These are phyloP conservation scores for Leptodactylus fuscus DNA, from an alignment of 2,113 vertebrate species.

Conservation along the genomic window DNA sequence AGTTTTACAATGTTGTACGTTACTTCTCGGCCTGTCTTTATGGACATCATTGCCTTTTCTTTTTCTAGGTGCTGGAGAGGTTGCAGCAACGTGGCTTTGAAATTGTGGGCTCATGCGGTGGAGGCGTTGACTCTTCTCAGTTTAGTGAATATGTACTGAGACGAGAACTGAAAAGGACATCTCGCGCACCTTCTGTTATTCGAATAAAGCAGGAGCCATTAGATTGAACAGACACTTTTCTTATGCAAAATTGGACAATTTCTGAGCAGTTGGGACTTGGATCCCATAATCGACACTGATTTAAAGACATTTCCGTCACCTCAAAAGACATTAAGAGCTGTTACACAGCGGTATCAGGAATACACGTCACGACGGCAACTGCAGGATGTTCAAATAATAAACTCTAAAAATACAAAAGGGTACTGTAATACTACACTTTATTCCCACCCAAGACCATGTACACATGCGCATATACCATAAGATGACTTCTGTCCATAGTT, in stretches of 20 bases:
- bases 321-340: slow-evolving; percentile 54
- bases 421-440: slow-evolving; percentile 56
- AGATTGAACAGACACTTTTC: slow-evolving; percentile 82
- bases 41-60: slow-evolving; percentile 29
- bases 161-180: slow-evolving; percentile 82
- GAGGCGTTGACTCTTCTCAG: slow-evolving; percentile 94
- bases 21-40: not conserved
- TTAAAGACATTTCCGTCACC: slow-evolving; percentile 69
- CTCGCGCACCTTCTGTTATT: slow-evolving; percentile 80
- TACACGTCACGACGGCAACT: slow-evolving; percentile 25
- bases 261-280: slow-evolving; percentile 73
- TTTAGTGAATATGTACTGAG: slow-evolving; percentile 93
- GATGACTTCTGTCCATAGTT: slow-evolving; percentile 42
- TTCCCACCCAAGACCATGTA: slow-evolving; percentile 11
- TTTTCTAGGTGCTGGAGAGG: slow-evolving; percentile 88
- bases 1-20: not conserved
- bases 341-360: slow-evolving; percentile 30
- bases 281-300: slow-evolving; percentile 75
- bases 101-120: slow-evolving; percentile 90
- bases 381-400: slow-evolving; percentile 37
- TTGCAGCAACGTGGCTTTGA: slow-evolving; percentile 91
- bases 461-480: slow-evolving; percentile 36
- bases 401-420: slow-evolving; percentile 32
- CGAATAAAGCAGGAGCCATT: slow-evolving; percentile 90
- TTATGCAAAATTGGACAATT: slow-evolving; percentile 73